These are phyloP conservation scores for Amaurobius ferox DNA, from an alignment of 2,888 invertebrate genomes.

Conservation along the genomic window DNA sequence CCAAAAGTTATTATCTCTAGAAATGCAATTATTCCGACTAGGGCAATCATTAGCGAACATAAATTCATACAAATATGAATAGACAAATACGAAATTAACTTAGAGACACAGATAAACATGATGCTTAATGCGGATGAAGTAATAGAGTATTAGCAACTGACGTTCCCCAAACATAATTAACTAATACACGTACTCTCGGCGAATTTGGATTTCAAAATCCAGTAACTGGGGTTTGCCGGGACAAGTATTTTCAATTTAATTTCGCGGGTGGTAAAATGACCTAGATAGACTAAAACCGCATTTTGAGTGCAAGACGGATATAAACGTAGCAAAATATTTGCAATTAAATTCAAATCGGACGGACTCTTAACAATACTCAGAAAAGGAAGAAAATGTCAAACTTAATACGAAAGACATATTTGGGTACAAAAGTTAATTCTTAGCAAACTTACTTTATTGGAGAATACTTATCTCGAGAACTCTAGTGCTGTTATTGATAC, in stretches of 20 bases:
- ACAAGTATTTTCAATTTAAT: not conserved
- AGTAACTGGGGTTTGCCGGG: not conserved
- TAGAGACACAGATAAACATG: not conserved
- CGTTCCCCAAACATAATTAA: constrained; percentile 10
- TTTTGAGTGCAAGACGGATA: not conserved
- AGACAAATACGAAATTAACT: not conserved
- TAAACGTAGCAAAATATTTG: not conserved
- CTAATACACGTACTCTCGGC: not conserved
- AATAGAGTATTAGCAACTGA: not conserved
- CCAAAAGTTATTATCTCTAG: too few relatives aligned
- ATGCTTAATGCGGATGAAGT: not conserved
- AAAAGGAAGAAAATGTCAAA: not conserved
- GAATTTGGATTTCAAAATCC: not conserved
- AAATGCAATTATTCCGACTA: not conserved
- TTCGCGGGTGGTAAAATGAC: not conserved
- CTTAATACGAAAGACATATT: too few relatives aligned
- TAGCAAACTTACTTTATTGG: too few relatives aligned
- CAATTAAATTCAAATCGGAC: not conserved
- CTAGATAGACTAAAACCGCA: not conserved
- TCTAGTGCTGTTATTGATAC: too few relatives aligned
- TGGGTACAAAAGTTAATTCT: too few relatives aligned
- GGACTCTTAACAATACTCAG: not conserved
- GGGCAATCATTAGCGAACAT: not conserved
- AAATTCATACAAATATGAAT: not conserved
- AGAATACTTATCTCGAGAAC: too few relatives aligned